Base-by-base conservation (phyloP, 2,888 invertebrate species). In the Pandemis heparana region DNA sequence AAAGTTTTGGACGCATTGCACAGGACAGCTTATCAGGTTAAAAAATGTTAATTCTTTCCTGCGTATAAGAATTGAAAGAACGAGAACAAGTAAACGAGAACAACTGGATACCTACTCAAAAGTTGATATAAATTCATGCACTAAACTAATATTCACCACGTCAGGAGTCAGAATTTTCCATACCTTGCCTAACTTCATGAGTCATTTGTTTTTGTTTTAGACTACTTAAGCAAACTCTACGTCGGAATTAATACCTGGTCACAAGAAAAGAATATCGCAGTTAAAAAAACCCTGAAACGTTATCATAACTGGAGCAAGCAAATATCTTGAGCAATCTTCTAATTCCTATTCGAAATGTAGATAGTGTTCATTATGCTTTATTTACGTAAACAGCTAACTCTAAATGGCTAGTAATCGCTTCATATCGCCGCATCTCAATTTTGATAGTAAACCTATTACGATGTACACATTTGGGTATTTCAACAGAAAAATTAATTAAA, bases 231-330 rank as follows among this genome's bases (percentile, higher is more conserved):
- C 5, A 23, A 5, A 9, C 1, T 18, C 16, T 6, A 18, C 10
- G 18, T 18, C n/a, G 23, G 2, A 56, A 5, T n/a, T 41, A 8
- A 43, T 62, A 41, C 5, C 43, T 7, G 16, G 14, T 9, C 41
- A n/a, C 62, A 62, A 62, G 9, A 62, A 62, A 62, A 62, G 9
- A 62, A 62, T 18, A 5, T 62, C 8, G 9, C 41, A 7, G 9
- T 8, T 41, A 6, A 62, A 61, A 41, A 16, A 16, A 16, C 63
- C 68, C 18, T 48, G 59, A 64, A 39, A 63, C 53, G 61, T 75
- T 77, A 87, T 87, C 85, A 84, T 83, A 88, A 84, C 80, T 89
- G 81, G 88, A 82, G 79, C 86, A 82, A 80, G 82, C 81, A 82
- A 86, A 83, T 82, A 83, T 74, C 71, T 87, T 87, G 81, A 81